Base-by-base conservation (phyloP, 1,140 invertebrate genomes). In the Nasonia vitripennis region DNA sequence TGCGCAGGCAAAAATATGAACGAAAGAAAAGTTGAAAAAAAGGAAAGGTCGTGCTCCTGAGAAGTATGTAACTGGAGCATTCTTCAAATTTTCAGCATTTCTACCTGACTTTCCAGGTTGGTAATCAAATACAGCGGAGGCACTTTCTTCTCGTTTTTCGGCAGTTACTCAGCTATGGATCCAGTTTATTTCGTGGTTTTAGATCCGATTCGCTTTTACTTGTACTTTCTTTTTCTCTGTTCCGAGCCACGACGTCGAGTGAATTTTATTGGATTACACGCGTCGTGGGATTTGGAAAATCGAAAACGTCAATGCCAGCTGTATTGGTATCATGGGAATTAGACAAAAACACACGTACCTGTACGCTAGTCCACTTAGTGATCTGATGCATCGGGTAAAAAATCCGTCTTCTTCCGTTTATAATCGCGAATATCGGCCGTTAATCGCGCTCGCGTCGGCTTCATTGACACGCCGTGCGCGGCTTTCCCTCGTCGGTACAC, bases 401-500 rank as follows among this genome's bases (percentile, higher is more conserved):
- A n/a, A 34, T 17, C 17, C 78, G 23, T 37, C 34, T 37, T 70
- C 51, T 80, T 20, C 10, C 78, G 17, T 41, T n/a, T 34, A 31
- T 20, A 34, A 34, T 62, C 20, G 31, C 45, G 62, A 10, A 41
- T 41, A 34, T 34, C 34, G 34, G 34, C 34, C 74, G 37, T 17
- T 31, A 7, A 31, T 31, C 34, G 7, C 7, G 0, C 7, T 23
- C 14, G 23, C 34, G 23, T 74, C 71, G 73, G 37, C 51, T 48
- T 62, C 48, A 48, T 78, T 78, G 75, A 78, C 75, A 78, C 78
- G 41, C 41, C 41, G 7, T 0, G 34, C 55, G 12, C 37, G 67
- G 34, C 37, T 81, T 71, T 70, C 62, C 37, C 41, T 45, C 34
- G 71, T 71, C 79, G 79, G 79, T 81, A 81, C 79, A 62, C 37